Evolutionary conservation across 2,797 vertebrate genomes (phyloP).

Genomic region (Mormyrus proboscirostris): DNA sequence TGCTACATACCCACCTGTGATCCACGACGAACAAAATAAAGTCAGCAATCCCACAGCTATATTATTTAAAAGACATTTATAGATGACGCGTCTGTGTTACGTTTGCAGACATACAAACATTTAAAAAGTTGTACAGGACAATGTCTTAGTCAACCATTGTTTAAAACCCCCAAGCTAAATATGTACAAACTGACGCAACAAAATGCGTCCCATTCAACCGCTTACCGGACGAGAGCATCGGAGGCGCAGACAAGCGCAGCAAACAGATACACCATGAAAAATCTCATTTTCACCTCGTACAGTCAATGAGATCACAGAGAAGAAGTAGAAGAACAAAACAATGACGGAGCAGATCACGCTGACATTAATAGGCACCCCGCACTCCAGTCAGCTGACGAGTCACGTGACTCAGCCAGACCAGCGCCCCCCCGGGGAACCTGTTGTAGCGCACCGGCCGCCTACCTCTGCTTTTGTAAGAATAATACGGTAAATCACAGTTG

Average conservation of each 20-base stretch:
- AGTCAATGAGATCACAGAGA: no score
- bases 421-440: not conserved
- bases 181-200: not conserved
- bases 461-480: not conserved
- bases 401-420: not conserved
- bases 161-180: not conserved
- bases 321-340: not conserved
- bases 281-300: not conserved
- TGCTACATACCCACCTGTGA: not conserved
- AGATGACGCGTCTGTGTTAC: not conserved
- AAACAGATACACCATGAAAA: not conserved
- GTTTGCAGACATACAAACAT: not conserved
- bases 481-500: not conserved
- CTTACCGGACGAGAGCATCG: slow-evolving; percentile 1
- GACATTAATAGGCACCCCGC: not conserved
- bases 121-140: not conserved
- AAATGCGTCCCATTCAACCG: not conserved
- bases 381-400: not conserved
- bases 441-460: not conserved
- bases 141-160: not conserved
- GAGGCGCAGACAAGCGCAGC: not conserved
- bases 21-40: not conserved
- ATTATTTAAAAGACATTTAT: not conserved
- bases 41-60: not conserved
- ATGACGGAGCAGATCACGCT: not conserved